phyloP scores from a whole-genome alignment of 2,113 vertebrate species.

The Neodontobutis hainanensis region DNA sequence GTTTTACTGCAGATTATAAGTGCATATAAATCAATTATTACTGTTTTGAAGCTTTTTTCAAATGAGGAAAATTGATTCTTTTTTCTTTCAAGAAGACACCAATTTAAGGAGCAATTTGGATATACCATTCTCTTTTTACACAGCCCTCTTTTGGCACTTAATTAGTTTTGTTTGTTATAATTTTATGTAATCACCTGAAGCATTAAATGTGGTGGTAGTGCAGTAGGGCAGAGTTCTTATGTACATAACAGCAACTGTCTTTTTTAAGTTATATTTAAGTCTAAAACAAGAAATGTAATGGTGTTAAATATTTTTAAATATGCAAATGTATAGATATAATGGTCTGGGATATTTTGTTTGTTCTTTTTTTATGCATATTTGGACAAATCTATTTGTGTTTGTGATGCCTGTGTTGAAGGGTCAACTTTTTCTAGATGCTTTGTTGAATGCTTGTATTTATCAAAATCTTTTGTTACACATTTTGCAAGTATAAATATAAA shows the following conservation, averaged over 20 bases:
- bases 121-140: constrained; percentile 7
- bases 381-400: constrained; percentile 62
- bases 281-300: constrained; percentile 55
- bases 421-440: constrained; percentile 64
- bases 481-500: constrained; percentile 73
- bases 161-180: constrained; percentile 19
- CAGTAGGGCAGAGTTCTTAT: constrained; percentile 31
- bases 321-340: constrained; percentile 74
- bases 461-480: constrained; percentile 76
- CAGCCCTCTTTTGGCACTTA: constrained; percentile 48
- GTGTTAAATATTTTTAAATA: constrained; percentile 72
- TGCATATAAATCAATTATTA: constrained; percentile 30
- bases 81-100: constrained; percentile 33
- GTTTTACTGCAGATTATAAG: constrained; percentile 39
- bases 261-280: constrained; percentile 65
- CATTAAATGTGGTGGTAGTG: constrained; percentile 18
- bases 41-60: constrained; percentile 23
- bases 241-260: constrained; percentile 48
- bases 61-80: constrained; percentile 36
- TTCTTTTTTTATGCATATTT: constrained; percentile 53
- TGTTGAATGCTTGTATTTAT: constrained; percentile 82
- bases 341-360: constrained; percentile 32
- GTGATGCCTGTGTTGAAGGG: constrained; percentile 50
- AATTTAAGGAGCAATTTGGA: constrained; percentile 20
- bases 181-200: constrained; percentile 14